Evolutionary conservation across 1,140 invertebrate genomes (phyloP).

Genomic region (Drosophila lini): DNA sequence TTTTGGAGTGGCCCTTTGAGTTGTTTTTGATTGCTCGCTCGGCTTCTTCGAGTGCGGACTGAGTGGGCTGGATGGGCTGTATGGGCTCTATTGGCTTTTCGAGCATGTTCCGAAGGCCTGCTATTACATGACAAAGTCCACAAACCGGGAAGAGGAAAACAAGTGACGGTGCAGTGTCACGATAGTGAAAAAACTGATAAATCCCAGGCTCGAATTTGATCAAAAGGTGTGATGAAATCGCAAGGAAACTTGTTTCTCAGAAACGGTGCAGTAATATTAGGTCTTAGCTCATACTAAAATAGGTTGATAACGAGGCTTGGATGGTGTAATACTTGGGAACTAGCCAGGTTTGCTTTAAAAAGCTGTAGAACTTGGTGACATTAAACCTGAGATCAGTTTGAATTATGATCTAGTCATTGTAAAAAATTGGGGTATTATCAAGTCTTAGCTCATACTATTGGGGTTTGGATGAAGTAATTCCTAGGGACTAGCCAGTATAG

Average conservation of each 20-base stretch:
- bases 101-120: conserved; percentile 28
- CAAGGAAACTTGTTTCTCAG: not conserved
- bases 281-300: conserved; percentile 6
- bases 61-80: not conserved
- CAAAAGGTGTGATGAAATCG: conserved; percentile 13
- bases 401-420: not conserved
- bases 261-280: conserved; percentile 19
- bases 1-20: conserved; percentile 34
- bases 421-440: not conserved
- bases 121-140: conserved; percentile 46
- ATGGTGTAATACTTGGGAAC: not conserved
- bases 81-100: conserved; percentile 17
- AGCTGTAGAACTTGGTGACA: not conserved
- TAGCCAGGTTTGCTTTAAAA: no score
- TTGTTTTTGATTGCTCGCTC: conserved; percentile 31
- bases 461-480: no score
- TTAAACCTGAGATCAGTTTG: no score
- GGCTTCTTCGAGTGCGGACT: conserved; percentile 1
- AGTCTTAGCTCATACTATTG: no score
- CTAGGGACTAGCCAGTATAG: no score
- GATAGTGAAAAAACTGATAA: conserved; percentile 8
- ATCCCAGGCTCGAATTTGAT: not conserved
- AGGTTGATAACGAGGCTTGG: not conserved
- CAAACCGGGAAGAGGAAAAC: conserved; percentile 22
- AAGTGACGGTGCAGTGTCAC: not conserved